Evolutionary conservation across 2,888 invertebrate genomes (phyloP).

Genomic region (Drosophila maculinotata): DNA sequence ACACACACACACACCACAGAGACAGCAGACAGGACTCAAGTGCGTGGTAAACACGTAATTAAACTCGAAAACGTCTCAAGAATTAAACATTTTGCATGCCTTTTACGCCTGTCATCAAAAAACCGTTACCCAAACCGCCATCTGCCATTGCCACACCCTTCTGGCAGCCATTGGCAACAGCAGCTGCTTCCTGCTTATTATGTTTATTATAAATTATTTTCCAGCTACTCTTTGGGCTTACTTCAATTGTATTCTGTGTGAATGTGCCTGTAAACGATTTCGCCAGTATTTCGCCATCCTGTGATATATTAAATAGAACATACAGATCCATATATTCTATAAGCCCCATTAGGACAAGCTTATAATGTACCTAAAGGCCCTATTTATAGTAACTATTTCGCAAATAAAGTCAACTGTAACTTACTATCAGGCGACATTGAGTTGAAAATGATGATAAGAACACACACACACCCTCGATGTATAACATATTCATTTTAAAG

Average conservation of each 20-base stretch:
- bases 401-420: not conserved
- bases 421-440: not conserved
- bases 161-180: conserved; percentile 67
- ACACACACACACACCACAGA: conserved; percentile 14
- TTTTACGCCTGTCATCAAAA: conserved; percentile 62
- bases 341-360: not conserved
- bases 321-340: too few species aligned
- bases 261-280: conserved; percentile 25
- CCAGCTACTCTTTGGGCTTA: conserved; percentile 57
- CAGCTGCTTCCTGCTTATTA: conserved; percentile 71
- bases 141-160: conserved; percentile 26
- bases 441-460: conserved; percentile 9
- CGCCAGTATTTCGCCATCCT: conserved; percentile 21
- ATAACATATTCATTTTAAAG: conserved; percentile 28
- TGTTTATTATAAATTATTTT: conserved; percentile 79
- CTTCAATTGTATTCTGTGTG: conserved; percentile 4
- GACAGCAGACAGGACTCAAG: conserved; percentile 25
- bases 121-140: conserved; percentile 43
- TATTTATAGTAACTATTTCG: not conserved
- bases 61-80: conserved; percentile 70
- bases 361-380: not conserved
- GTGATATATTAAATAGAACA: not conserved
- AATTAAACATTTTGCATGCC: conserved; percentile 69
- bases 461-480: not conserved
- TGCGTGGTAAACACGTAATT: conserved; percentile 76